A percentile compares a stretch with the other conserved stretches of the same genome.
phyloP scores from a whole-genome alignment of 2,888 invertebrate species.

The Drosophila flavopinicola region DNA sequence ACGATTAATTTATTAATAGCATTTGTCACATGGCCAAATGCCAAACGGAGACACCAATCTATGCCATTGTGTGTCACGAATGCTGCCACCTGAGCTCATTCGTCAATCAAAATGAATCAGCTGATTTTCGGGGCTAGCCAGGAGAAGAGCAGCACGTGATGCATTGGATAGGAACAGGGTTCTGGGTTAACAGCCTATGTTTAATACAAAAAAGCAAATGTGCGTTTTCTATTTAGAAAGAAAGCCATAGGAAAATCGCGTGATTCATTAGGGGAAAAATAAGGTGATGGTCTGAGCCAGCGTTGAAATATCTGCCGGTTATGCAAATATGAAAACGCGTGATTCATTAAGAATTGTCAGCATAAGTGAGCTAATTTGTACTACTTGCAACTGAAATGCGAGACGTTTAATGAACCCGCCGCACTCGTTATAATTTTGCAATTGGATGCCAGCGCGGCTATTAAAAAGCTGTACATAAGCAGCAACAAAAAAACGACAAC shows the following conservation, averaged over 20 bases:
- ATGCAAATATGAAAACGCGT: constrained; percentile 19
- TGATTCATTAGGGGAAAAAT: too few relatives aligned
- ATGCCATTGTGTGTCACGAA: neutral
- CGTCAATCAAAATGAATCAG: constrained; percentile 14
- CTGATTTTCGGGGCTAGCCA: constrained; percentile 8
- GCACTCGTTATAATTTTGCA: constrained; percentile 27
- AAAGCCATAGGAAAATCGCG: too few relatives aligned
- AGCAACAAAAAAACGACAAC: constrained; percentile 26
- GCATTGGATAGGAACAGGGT: neutral
- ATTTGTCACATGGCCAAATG: constrained; percentile 30
- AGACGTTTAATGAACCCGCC: constrained; percentile 72
- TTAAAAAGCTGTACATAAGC: constrained; percentile 13
- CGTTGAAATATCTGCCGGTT: constrained; percentile 1
- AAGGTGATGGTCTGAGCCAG: too few relatives aligned
- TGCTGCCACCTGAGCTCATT: constrained; percentile 8
- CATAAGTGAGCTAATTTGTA: constrained; percentile 32
- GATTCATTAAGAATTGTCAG: constrained; percentile 42
- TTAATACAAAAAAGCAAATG: too few relatives aligned
- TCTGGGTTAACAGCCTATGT: too few relatives aligned
- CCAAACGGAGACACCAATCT: neutral
- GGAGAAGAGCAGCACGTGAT: constrained; percentile 24
- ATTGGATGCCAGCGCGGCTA: constrained; percentile 22
- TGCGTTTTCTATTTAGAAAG: too few relatives aligned
- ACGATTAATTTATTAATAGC: constrained; percentile 33
- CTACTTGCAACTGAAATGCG: constrained; percentile 26